phyloP scores from a whole-genome alignment of 2,797 vertebrate genomes.

The Tauraco hartlaubi region DNA sequence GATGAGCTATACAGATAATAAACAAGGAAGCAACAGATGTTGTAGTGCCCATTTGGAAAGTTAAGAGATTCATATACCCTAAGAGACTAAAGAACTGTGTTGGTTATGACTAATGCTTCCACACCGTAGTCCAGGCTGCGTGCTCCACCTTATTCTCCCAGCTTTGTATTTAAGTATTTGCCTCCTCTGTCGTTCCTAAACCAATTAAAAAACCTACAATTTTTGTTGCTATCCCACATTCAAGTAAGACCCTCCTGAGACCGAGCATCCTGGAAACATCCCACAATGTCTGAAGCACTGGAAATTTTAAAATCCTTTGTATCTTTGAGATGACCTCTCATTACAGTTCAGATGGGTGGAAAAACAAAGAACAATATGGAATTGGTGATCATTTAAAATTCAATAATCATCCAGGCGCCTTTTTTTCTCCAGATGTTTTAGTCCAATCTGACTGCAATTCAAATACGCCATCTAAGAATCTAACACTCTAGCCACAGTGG shows the following conservation, averaged over 20 bases:
- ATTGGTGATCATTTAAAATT: not conserved
- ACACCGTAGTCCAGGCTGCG: not conserved
- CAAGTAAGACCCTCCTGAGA: not conserved
- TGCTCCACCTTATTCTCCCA: not conserved
- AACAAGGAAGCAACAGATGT: not conserved
- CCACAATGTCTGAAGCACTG: not conserved
- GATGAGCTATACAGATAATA: not conserved
- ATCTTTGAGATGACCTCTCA: not conserved
- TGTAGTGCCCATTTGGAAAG: not conserved
- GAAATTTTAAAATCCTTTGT: not conserved
- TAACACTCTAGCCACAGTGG: not conserved
- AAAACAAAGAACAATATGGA: conserved; percentile 4
- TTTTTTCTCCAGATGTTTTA: not conserved
- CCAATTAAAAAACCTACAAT: not conserved
- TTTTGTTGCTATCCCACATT: not conserved
- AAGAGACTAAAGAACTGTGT: not conserved
- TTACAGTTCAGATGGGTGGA: not conserved
- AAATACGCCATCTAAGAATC: not conserved
- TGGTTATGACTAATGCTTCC: not conserved
- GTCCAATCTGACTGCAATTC: not conserved
- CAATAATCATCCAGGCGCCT: not conserved
- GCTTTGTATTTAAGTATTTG: not conserved
- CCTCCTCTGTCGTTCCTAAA: not conserved
- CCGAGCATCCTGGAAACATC: not conserved
- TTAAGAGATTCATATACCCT: not conserved